phyloP scores from a whole-genome alignment of 2,888 invertebrate genomes.

The Hydrotaea cyrtoneurina region DNA sequence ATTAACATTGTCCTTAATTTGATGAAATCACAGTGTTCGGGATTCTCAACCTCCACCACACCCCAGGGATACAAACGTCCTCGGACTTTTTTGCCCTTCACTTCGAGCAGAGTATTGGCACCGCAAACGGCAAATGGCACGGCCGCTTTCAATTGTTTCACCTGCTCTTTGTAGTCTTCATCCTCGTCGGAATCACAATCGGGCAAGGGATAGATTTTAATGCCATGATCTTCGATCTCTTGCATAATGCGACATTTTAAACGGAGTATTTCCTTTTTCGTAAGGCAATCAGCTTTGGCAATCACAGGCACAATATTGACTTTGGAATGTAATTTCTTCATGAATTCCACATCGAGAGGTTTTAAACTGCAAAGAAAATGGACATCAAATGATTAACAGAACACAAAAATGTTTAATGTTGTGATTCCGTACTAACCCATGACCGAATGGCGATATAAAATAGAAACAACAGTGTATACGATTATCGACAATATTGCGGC shows the following conservation, averaged over 20 bases:
- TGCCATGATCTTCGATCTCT: slow-evolving; percentile 94
- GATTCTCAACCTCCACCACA: slow-evolving; percentile 98
- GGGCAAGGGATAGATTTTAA: slow-evolving; percentile 96
- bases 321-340: slow-evolving; percentile 97
- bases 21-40: slow-evolving; percentile 98
- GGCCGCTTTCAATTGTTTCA: slow-evolving; percentile 93
- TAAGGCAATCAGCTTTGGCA: slow-evolving; percentile 97
- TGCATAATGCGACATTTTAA: slow-evolving; percentile 94
- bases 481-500: slow-evolving; percentile 97
- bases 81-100: slow-evolving; percentile 94
- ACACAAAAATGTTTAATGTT: background rate
- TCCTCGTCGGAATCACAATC: slow-evolving; percentile 98
- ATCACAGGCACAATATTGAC: slow-evolving; percentile 99
- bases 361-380: slow-evolving; percentile 85
- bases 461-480: slow-evolving; percentile 99
- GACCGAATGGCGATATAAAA: slow-evolving; percentile 98
- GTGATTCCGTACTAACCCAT: slow-evolving; percentile 86
- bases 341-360: slow-evolving; percentile 96
- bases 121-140: slow-evolving; percentile 99
- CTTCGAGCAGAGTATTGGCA: slow-evolving; percentile 94
- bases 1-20: slow-evolving; percentile 98
- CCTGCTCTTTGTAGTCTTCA: slow-evolving; percentile 97
- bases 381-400: background rate
- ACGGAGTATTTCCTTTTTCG: slow-evolving; percentile 93
- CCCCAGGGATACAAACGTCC: slow-evolving; percentile 99